phyloP scores from a whole-genome alignment of 2,888 invertebrate genomes.

The Netelia virgata region DNA sequence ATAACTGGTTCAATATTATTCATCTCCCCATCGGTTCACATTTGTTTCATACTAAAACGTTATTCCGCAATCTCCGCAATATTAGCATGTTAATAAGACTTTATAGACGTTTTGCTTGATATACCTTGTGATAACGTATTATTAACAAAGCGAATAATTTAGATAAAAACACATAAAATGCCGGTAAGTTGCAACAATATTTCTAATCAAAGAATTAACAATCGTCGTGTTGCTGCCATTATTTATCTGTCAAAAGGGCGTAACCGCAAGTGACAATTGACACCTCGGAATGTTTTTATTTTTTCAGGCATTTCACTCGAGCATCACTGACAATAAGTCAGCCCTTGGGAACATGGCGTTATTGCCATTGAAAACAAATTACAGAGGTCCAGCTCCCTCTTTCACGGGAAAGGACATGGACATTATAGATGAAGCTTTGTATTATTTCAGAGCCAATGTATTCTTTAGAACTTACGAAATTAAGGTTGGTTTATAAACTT shows the following conservation, averaged over 20 bases:
- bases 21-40: conserved; percentile 24
- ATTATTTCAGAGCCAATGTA: conserved; percentile 99
- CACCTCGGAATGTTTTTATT: not conserved
- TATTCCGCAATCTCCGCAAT: not conserved
- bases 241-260: conserved; percentile 64
- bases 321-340: conserved; percentile 90
- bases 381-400: conserved; percentile 94
- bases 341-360: conserved; percentile 97
- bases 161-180: conserved; percentile 40
- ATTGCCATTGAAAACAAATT: conserved; percentile 95
- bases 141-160: not conserved
- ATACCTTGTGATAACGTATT: conserved; percentile 5
- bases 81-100: conserved; percentile 38
- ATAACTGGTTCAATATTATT: conserved; percentile 17
- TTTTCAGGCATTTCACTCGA: conserved; percentile 97
- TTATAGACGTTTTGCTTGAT: conserved; percentile 10
- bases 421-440: conserved; percentile 98
- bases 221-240: not conserved
- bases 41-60: conserved; percentile 35
- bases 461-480: conserved; percentile 99
- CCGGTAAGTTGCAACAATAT: conserved; percentile 48
- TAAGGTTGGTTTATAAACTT: conserved; percentile 88
- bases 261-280: conserved; percentile 34
- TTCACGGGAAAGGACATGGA: conserved; percentile 90
- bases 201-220: not conserved